Conservation (phyloP, 2,113 vertebrate species). For the Anthoscopus minutus region DNA sequence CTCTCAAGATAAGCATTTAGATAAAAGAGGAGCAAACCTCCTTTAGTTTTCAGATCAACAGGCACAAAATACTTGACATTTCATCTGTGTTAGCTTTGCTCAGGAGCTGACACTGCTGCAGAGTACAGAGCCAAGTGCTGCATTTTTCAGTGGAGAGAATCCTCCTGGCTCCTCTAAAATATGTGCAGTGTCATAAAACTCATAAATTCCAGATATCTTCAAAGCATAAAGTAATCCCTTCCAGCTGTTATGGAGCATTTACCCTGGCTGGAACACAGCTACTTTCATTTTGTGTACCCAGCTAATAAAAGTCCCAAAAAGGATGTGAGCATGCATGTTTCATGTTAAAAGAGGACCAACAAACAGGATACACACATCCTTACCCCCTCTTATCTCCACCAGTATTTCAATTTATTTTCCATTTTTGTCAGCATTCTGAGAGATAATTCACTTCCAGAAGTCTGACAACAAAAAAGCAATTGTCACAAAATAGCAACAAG, state of each 20-base stretch:
- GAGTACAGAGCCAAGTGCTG: background rate
- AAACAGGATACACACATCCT: slow-evolving; percentile 27
- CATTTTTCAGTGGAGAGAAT: background rate
- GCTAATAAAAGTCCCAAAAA: background rate
- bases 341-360: background rate
- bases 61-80: background rate
- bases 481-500: background rate
- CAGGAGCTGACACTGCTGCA: background rate
- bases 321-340: slow-evolving; percentile 20
- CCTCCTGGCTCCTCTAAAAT: slow-evolving; percentile 13
- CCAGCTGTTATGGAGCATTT: slow-evolving; percentile 12
- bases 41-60: background rate
- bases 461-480: background rate
- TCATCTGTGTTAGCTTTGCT: background rate
- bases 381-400: slow-evolving; percentile 8
- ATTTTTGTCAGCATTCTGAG: background rate
- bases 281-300: slow-evolving; percentile 23
- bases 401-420: slow-evolving; percentile 22
- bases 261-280: background rate
- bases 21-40: background rate
- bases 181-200: slow-evolving; percentile 41
- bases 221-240: slow-evolving; percentile 20
- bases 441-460: background rate
- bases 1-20: background rate
- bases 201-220: slow-evolving; percentile 38